These are phyloP conservation scores for Oophaga sylvatica DNA, from an alignment of 2,797 vertebrate genomes.

Conservation along the genomic window DNA sequence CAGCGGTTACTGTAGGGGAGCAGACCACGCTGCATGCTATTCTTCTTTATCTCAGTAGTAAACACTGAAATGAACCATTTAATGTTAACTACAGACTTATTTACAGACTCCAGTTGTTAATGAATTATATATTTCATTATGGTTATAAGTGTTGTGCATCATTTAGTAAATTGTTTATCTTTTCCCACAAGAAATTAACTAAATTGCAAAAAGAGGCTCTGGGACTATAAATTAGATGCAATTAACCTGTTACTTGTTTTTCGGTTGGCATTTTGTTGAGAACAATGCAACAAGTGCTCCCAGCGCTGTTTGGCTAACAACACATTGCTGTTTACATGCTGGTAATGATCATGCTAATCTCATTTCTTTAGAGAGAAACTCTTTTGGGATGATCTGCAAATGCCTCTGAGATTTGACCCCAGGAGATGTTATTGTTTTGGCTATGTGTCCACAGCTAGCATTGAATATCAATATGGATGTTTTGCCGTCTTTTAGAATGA, in stretches of 20 bases:
- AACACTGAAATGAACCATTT: constrained; percentile 47
- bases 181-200: constrained; percentile 64
- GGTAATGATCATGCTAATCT: constrained; percentile 23
- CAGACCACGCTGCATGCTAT: constrained; percentile 47
- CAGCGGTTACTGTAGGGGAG: not conserved
- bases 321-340: constrained; percentile 26
- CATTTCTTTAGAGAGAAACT: constrained; percentile 7
- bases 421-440: not conserved
- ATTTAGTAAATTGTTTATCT: constrained; percentile 66
- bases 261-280: constrained; percentile 62
- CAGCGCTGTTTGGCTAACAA: constrained; percentile 17
- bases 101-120: constrained; percentile 63
- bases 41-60: constrained; percentile 53
- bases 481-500: not conserved
- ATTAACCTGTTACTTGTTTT: constrained; percentile 64
- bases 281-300: constrained; percentile 28
- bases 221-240: constrained; percentile 65
- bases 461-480: not conserved
- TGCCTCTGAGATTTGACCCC: constrained; percentile 12
- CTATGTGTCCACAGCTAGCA: not conserved
- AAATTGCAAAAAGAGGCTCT: constrained; percentile 63
- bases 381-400: constrained; percentile 17
- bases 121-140: constrained; percentile 70
- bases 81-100: constrained; percentile 55
- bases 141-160: constrained; percentile 66